Percentiles rank a stretch among this genome's conserved stretches.
Conservation (phyloP, 1,140 invertebrate species). For the Campoletis sonorensis region DNA sequence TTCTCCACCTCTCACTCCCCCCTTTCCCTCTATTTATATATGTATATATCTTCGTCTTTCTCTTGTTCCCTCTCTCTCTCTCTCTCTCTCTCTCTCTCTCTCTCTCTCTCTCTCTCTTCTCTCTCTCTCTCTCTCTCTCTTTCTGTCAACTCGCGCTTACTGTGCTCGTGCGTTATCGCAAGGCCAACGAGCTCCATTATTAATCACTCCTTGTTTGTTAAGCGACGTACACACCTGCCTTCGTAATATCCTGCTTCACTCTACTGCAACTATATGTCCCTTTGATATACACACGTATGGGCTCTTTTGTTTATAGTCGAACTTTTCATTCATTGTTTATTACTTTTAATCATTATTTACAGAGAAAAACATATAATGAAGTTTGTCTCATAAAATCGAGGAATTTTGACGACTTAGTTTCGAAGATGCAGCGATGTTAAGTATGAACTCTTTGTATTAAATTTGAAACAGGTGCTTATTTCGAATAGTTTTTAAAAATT, state of each 20-base stretch:
- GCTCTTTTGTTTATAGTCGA: not conserved
- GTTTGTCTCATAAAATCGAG: too few species aligned
- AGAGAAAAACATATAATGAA: too few species aligned
- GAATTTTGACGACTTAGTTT: too few species aligned
- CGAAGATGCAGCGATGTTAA: too few species aligned
- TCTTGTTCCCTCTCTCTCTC: not conserved
- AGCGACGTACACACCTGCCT: slow-evolving; percentile 70
- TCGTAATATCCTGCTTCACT: slow-evolving; percentile 69
- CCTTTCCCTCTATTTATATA: not conserved
- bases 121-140: slow-evolving; percentile 10
- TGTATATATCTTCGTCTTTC: not conserved
- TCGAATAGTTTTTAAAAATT: too few species aligned
- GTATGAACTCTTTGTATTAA: too few species aligned
- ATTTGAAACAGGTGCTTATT: too few species aligned
- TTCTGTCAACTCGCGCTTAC: not conserved
- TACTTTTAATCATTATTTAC: too few species aligned
- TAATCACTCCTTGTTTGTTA: slow-evolving; percentile 76
- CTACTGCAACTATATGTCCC: slow-evolving; percentile 30
- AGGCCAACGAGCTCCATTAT: slow-evolving; percentile 65
- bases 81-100: slow-evolving; percentile 12
- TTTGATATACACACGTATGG: not conserved
- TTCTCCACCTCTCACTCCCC: not conserved
- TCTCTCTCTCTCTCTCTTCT: slow-evolving; percentile 14
- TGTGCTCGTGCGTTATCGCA: slow-evolving; percentile 61
- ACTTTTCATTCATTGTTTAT: not conserved